These are phyloP conservation scores for Microchirus variegatus DNA, from an alignment of 2,797 vertebrate species.

Conservation along the genomic window DNA sequence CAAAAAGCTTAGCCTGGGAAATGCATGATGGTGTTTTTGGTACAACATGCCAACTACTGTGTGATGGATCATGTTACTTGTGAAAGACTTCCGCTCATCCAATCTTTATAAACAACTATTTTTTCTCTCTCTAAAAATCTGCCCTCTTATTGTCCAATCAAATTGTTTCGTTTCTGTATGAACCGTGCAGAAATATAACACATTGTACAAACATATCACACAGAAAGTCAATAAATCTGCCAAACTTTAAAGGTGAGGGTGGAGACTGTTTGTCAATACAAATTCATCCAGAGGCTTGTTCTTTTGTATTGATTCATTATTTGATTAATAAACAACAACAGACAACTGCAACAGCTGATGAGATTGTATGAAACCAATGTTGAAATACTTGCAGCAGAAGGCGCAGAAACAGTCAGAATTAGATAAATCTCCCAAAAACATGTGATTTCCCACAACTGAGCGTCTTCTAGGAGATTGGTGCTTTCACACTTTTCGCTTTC, in stretches of 20 bases:
- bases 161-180: background rate
- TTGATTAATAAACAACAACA: too few relatives aligned
- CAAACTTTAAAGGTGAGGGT: background rate
- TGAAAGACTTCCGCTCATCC: constrained; percentile 31
- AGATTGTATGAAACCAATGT: too few relatives aligned
- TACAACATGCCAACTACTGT: constrained; percentile 54
- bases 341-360: too few relatives aligned
- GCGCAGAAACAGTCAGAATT: too few relatives aligned
- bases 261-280: background rate
- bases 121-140: constrained; percentile 11
- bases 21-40: constrained; percentile 59
- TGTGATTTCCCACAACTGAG: too few relatives aligned
- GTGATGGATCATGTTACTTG: constrained; percentile 47
- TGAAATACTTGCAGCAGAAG: too few relatives aligned
- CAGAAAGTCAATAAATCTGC: background rate
- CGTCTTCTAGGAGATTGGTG: too few relatives aligned
- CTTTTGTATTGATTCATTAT: background rate
- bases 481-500: too few relatives aligned
- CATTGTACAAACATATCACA: background rate
- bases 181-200: background rate
- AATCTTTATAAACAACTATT: constrained; percentile 11
- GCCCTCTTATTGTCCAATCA: background rate
- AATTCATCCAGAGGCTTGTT: background rate
- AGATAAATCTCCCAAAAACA: too few relatives aligned
- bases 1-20: constrained; percentile 73